A percentile compares a stretch with the other conserved stretches of the same genome.
Evolutionary conservation across 1,140 invertebrate species (phyloP).

Genomic region (Ceratina calcarata): DNA sequence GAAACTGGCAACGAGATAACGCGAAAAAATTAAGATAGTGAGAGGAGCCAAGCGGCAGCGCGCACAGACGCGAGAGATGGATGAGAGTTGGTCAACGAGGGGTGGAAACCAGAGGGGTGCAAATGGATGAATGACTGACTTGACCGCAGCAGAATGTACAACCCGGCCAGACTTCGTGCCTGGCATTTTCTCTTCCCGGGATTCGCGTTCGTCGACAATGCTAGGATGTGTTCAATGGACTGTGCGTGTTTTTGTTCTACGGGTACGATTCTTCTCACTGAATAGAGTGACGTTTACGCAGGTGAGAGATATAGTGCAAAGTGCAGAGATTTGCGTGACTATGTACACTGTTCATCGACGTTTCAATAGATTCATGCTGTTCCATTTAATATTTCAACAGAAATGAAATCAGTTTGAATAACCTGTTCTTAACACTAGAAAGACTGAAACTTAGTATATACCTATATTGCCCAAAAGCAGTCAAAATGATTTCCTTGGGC

Average conservation of each 20-base stretch:
- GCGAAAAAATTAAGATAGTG: slow-evolving; percentile 26
- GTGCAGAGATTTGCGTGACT: neutral
- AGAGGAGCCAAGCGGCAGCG: slow-evolving; percentile 18
- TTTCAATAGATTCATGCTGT: neutral
- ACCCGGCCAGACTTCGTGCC: slow-evolving; percentile 25
- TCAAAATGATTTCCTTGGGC: too few species aligned
- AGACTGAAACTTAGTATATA: too few species aligned
- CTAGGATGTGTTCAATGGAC: slow-evolving; percentile 19
- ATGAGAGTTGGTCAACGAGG: neutral
- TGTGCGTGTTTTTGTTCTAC: slow-evolving; percentile 30
- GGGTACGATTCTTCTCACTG: slow-evolving; percentile 21
- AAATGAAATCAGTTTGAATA: neutral
- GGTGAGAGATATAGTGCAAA: neutral
- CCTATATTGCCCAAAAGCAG: too few species aligned
- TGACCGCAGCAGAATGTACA: slow-evolving; percentile 66
- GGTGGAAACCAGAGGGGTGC: slow-evolving; percentile 68
- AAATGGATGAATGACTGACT: slow-evolving; percentile 73
- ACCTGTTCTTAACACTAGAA: too few species aligned
- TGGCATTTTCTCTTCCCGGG: slow-evolving; percentile 26
- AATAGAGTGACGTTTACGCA: neutral
- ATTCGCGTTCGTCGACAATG: slow-evolving; percentile 18
- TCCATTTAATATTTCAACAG: neutral
- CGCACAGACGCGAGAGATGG: slow-evolving; percentile 10
- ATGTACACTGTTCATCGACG: neutral
- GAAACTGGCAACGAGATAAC: slow-evolving; percentile 1